phyloP scores from a whole-genome alignment of 2,888 invertebrate species.

The Ophioninae sp. region DNA sequence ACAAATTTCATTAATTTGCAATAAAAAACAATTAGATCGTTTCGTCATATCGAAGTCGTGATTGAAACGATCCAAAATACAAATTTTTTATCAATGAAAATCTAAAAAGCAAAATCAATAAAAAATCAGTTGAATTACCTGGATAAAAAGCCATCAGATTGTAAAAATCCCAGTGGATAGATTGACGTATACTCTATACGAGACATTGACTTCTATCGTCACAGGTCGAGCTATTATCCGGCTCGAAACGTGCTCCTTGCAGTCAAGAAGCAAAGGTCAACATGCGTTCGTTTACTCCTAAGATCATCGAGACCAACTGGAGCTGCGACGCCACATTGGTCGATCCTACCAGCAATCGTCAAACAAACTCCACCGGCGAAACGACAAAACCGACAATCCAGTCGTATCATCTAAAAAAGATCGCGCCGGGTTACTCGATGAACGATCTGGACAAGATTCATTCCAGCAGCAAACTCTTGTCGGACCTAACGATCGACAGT shows the following conservation, averaged over 20 bases:
- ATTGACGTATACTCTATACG: not conserved
- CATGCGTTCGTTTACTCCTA: conserved; percentile 78
- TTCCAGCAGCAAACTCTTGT: conserved; percentile 61
- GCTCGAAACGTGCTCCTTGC: conserved; percentile 66
- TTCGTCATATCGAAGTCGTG: too few relatives aligned
- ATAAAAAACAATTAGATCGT: too few relatives aligned
- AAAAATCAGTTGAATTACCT: not conserved
- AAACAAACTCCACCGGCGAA: conserved; percentile 33
- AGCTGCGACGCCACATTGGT: conserved; percentile 54
- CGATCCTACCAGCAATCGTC: conserved; percentile 49
- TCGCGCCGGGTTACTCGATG: conserved; percentile 78
- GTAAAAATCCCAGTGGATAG: not conserved
- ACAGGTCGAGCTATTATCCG: conserved; percentile 72
- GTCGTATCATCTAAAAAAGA: conserved; percentile 75
- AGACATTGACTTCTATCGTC: conserved; percentile 48
- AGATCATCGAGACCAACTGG: conserved; percentile 73
- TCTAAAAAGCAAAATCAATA: too few relatives aligned
- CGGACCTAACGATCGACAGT: conserved; percentile 78
- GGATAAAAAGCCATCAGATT: not conserved
- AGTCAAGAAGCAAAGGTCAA: conserved; percentile 73
- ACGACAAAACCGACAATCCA: conserved; percentile 74
- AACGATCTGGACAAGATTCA: conserved; percentile 79
- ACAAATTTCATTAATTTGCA: too few relatives aligned
- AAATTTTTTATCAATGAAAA: too few relatives aligned
- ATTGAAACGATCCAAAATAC: too few relatives aligned